A percentile compares a stretch with the other conserved stretches of the same genome.
Conservation (phyloP, 2,797 vertebrate species). For the Hemitrygon akajei region DNA sequence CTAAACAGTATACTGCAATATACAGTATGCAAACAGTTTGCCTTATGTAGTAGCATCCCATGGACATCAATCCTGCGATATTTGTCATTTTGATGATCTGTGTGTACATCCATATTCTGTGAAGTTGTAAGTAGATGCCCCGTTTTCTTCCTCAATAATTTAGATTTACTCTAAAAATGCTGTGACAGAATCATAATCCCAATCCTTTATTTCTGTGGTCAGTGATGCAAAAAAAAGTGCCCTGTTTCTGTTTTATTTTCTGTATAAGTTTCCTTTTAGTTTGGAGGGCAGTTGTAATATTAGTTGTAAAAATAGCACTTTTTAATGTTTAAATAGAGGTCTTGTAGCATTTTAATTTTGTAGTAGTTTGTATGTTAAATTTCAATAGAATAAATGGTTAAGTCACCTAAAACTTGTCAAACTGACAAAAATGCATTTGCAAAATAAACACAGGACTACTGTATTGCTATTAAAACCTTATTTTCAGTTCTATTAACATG, state of each 20-base stretch:
- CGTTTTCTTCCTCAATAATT: background rate
- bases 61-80: too few relatives aligned
- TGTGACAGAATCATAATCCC: too few relatives aligned
- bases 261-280: background rate
- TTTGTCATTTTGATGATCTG: too few relatives aligned
- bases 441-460: background rate
- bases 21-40: too few relatives aligned
- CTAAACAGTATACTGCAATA: too few relatives aligned
- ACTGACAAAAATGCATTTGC: background rate
- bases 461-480: background rate
- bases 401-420: background rate
- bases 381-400: background rate
- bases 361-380: background rate
- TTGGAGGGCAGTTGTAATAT: background rate
- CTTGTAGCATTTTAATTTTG: background rate
- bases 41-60: too few relatives aligned
- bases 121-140: background rate
- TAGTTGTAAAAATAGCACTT: background rate
- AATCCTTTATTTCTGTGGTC: too few relatives aligned
- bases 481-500: background rate
- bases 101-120: too few relatives aligned
- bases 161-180: background rate
- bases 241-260: background rate
- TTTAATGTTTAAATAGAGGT: background rate
- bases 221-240: background rate